Conservation (phyloP, 2,888 invertebrate species). For the Sipha maydis region DNA sequence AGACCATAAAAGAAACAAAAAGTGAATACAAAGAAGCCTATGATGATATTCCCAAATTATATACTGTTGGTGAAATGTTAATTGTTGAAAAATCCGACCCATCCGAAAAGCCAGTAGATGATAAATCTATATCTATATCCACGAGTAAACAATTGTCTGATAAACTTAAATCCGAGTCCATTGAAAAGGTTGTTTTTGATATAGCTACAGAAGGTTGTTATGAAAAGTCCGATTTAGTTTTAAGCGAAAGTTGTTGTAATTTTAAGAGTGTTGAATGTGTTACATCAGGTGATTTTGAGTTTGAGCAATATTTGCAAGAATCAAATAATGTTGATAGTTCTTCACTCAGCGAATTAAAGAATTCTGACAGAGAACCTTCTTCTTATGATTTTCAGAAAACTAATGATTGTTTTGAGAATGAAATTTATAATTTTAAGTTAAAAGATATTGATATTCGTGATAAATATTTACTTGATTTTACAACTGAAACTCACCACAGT, state of each 20-base stretch:
- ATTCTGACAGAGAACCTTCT: not conserved
- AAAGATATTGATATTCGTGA: not conserved
- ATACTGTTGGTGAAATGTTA: too few relatives aligned
- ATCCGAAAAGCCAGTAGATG: too few relatives aligned
- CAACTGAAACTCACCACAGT: not conserved
- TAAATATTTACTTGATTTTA: not conserved
- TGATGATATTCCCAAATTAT: too few relatives aligned
- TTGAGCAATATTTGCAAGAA: constrained; percentile 8
- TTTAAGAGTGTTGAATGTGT: not conserved
- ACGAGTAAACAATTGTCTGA: too few relatives aligned
- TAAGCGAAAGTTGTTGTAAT: constrained; percentile 16
- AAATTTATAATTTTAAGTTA: not conserved
- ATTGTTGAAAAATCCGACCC: too few relatives aligned
- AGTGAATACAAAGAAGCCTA: too few relatives aligned
- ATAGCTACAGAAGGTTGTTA: not conserved
- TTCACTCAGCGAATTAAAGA: not conserved
- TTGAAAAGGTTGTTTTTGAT: not conserved
- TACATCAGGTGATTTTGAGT: not conserved
- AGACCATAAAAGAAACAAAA: too few relatives aligned
- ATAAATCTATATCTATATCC: too few relatives aligned
- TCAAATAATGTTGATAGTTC: too few relatives aligned
- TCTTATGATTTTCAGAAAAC: not conserved
- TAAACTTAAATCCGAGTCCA: too few relatives aligned
- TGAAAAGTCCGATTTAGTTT: not conserved
- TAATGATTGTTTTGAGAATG: not conserved